phyloP scores from a whole-genome alignment of 2,888 invertebrate species.

The Strigamia transsilvanica region DNA sequence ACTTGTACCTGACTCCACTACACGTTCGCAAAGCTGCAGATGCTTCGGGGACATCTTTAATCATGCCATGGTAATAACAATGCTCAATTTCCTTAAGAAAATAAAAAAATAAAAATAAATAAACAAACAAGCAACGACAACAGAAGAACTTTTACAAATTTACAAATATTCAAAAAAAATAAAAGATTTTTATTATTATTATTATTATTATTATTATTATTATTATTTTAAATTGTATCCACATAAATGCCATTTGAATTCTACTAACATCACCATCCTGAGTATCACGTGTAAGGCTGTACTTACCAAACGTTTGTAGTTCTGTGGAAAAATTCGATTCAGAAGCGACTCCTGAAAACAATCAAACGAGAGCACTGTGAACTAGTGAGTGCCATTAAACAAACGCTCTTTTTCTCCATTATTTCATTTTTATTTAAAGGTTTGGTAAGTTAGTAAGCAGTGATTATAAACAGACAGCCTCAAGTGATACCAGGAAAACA shows the following conservation, averaged over 20 bases:
- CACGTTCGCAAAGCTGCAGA: slow-evolving; percentile 97
- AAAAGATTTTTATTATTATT: not conserved
- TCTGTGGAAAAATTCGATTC: slow-evolving; percentile 54
- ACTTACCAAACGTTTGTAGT: slow-evolving; percentile 54
- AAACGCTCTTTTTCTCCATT: not conserved
- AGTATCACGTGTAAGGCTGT: slow-evolving; percentile 52
- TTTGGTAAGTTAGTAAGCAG: slow-evolving; percentile 11
- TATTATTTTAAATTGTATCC: not conserved
- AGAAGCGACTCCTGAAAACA: slow-evolving; percentile 52
- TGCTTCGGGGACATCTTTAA: slow-evolving; percentile 95
- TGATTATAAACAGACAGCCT: slow-evolving; percentile 3
- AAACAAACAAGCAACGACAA: not conserved
- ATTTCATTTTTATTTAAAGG: slow-evolving; percentile 13
- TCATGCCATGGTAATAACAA: slow-evolving; percentile 98
- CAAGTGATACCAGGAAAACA: slow-evolving; percentile 27
- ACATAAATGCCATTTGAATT: not conserved
- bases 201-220: not conserved
- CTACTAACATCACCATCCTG: slow-evolving; percentile 36
- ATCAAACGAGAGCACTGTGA: slow-evolving; percentile 36
- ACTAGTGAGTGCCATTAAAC: slow-evolving; percentile 16
- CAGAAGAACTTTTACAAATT: too few species aligned
- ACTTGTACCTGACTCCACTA: slow-evolving; percentile 80
- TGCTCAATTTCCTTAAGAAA: slow-evolving; percentile 88
- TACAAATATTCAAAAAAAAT: not conserved
- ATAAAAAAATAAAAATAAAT: slow-evolving; percentile 1